Base-by-base conservation (phyloP, 2,888 invertebrate species). In the Helicoverpa assulta region DNA sequence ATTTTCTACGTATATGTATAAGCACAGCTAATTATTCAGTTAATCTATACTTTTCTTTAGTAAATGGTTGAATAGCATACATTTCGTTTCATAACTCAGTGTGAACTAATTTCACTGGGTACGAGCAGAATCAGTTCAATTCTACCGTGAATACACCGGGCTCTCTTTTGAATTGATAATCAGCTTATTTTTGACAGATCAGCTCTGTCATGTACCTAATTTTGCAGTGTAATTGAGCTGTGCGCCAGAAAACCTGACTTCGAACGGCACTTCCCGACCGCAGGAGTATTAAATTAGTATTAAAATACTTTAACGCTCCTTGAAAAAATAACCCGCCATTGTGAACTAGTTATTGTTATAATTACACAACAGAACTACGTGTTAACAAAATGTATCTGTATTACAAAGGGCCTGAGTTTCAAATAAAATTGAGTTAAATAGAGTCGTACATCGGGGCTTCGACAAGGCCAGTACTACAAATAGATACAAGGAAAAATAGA, bases 401-500 rank as follows among this genome's bases (percentile, higher is more conserved):
- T 83, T 80, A 76, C 83, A 73, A 75, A 76, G 79, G 63, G 70
- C 79, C 80, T 86, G 82, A 84, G 90, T 85, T 77, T 80, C 86
- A 83, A 88, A 86, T 80, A 69, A 76, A 77, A 78, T 82, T 71
- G 76, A 85, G 70, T 75, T 73, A 73, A 40, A 74, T 74, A 82
- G 70, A 86, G 86, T 86, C 82, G 84, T 85, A 84, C 84, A 87
- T 83, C 85, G 85, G 79, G 82, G 68, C 79, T 83, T 83, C 80
- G 78, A 88, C 93, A 91, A 93, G 91, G 92, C 89, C 90, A 87
- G 87, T 82, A 82, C 76, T 75, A 74, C 70, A 70, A 75, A 65
- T 70, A 67, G 26, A 59, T 50, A 56, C 86, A 83, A 80, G 65
- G 85, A 58, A 89, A 90, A 89, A 78, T 86, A 80, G 73, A 86